Evolutionary conservation across 2,113 vertebrate genomes (phyloP).

Genomic region (Cheirogaleus medius): DNA sequence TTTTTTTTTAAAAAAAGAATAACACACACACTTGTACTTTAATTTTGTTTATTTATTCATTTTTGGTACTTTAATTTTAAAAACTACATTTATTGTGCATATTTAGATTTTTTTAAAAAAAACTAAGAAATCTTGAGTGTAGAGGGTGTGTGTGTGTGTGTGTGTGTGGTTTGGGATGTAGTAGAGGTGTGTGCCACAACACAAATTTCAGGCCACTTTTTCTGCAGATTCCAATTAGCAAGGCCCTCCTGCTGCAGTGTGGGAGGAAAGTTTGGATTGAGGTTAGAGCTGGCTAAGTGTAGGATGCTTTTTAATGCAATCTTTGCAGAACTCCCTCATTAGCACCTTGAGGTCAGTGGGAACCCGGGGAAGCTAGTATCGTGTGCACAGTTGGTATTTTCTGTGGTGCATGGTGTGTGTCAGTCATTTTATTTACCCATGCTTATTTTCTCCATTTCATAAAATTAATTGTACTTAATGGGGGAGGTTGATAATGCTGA

Average conservation of each 20-base stretch:
- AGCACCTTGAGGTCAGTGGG: slow-evolving; percentile 60
- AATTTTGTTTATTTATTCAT: background rate
- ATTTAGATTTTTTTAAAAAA: background rate
- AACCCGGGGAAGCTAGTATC: slow-evolving; percentile 42
- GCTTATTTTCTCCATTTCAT: slow-evolving; percentile 60
- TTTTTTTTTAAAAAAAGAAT: background rate
- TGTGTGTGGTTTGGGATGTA: background rate
- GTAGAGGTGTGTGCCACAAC: slow-evolving; percentile 44
- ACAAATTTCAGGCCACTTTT: slow-evolving; percentile 73
- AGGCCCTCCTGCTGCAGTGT: slow-evolving; percentile 75
- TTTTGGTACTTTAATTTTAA: slow-evolving; percentile 29
- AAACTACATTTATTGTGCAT: background rate
- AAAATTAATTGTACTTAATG: slow-evolving; percentile 70
- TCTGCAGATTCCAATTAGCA: slow-evolving; percentile 79
- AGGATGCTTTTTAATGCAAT: slow-evolving; percentile 33
- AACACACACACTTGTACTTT: background rate
- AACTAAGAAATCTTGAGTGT: background rate
- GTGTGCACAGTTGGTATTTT: slow-evolving; percentile 34
- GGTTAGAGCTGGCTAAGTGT: slow-evolving; percentile 60
- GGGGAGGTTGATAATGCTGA: slow-evolving; percentile 49
- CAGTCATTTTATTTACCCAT: slow-evolving; percentile 68
- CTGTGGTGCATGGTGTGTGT: slow-evolving; percentile 10
- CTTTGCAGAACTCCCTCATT: slow-evolving; percentile 74
- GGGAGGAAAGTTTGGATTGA: slow-evolving; percentile 67
- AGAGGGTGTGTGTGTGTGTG: background rate